Conservation (phyloP, 2,888 invertebrate genomes). For the Leptinotarsa juncta region DNA sequence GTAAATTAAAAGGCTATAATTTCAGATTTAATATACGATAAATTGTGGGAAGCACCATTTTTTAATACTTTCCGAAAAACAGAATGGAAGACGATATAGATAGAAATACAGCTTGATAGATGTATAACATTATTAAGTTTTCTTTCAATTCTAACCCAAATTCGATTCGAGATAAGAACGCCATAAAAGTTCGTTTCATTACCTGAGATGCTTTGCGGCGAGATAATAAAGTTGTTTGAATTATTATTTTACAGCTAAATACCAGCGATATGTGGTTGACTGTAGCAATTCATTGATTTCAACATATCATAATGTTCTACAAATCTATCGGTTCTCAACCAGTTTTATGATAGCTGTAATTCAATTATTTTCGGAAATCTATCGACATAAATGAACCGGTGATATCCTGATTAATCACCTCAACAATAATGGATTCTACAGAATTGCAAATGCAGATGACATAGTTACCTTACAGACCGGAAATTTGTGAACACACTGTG, state of each 20-base stretch:
- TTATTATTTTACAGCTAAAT: slow-evolving; percentile 1
- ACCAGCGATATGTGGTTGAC: neutral
- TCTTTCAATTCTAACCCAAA: neutral
- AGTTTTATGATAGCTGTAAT: no score
- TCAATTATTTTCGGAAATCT: no score
- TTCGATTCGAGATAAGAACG: neutral
- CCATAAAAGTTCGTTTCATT: slow-evolving; percentile 10
- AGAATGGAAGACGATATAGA: neutral
- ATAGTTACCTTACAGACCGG: no score
- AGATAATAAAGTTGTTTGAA: slow-evolving; percentile 1
- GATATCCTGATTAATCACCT: no score
- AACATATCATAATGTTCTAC: neutral
- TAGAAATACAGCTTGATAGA: neutral
- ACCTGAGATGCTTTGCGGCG: slow-evolving; percentile 6
- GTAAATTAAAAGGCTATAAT: slow-evolving; percentile 55
- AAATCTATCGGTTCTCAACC: no score
- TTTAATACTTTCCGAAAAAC: slow-evolving; percentile 22
- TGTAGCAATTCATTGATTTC: neutral
- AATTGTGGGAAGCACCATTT: slow-evolving; percentile 37
- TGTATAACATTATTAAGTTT: slow-evolving; percentile 5
- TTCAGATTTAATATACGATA: slow-evolving; percentile 53
- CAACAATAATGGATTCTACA: no score
- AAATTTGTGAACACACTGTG: no score
- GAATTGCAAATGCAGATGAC: no score
- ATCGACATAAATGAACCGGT: no score